Base-by-base conservation (phyloP, 2,888 invertebrate genomes). In the Reticulitermes lucifugus region DNA sequence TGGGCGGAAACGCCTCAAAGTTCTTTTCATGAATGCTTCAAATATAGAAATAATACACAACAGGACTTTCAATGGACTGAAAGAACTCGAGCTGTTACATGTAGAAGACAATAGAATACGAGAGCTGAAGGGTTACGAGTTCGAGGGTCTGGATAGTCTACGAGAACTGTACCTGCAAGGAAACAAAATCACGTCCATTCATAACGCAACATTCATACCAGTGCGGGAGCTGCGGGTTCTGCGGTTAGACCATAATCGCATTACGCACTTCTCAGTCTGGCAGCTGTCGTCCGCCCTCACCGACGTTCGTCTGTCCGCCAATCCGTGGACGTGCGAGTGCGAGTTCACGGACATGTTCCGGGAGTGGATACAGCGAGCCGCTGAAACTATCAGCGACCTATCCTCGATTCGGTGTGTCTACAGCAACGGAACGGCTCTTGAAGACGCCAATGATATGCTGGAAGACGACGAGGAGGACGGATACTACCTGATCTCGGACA, bases 301-400 rank as follows among this genome's bases (percentile, higher is more conserved):
- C 86, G 94, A 95, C 90, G 92, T 95, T 88, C 94, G 93, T 82
- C 92, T 96, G 86, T 93, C 94, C 22, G 93, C 92, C 87, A 97
- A 97, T 90, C 95, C 95, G 84, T 97, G 96, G 96, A 94, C 95
- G 83, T 97, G 97, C 91, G 95, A 96, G 89, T 97, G 97, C 90
- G 95, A 95, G 89, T 96, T 95, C 89, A 94, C 95, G 55, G 94
- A 95, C 89, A 93, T 93, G 90, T 94, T 96, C 89, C 94, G 95
- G 88, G 95, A 96, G 90, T 97, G 96, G 95, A 93, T 95, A 87
- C 93, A 94, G 87, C 92, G 94, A 88, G 93, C 95, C 80, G 94
- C 92, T 87, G 93, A 94, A 84, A 90, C 90, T 85, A 94, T 96
- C 84, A 91, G 92, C 85, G 96, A 96, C 90, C 89, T 93, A 84